A percentile compares a stretch with the other conserved stretches of the same genome.
Conservation (phyloP, 2,888 invertebrate genomes). For the Nemoura dubitans region DNA sequence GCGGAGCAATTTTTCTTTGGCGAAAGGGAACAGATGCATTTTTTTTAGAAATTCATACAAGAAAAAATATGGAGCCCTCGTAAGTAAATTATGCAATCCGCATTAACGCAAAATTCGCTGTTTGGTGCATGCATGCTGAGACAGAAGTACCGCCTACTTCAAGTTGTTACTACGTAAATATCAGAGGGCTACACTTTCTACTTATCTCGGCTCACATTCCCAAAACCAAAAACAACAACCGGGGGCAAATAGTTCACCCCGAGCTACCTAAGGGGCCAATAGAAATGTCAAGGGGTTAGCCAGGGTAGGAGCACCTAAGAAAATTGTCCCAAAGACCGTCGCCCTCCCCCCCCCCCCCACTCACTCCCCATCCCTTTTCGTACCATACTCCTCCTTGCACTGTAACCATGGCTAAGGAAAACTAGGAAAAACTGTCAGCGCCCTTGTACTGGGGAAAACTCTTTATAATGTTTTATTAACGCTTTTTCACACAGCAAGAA, state of each 20-base stretch:
- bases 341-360: not conserved
- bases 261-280: not conserved
- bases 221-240: not conserved
- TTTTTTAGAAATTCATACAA: no score
- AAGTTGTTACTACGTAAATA: not conserved
- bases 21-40: no score
- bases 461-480: not conserved
- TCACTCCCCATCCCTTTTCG: no score
- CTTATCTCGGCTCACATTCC: not conserved
- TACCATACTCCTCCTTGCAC: no score
- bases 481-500: not conserved
- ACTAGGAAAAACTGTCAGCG: not conserved
- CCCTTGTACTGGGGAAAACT: not conserved
- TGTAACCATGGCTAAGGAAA: not conserved
- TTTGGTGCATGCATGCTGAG: no score
- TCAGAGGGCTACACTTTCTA: not conserved
- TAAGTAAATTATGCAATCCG: no score
- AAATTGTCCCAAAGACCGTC: not conserved
- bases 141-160: no score
- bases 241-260: not conserved
- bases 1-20: no score
- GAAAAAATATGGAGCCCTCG: no score
- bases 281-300: constrained; percentile 3
- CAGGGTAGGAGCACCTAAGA: constrained; percentile 12
- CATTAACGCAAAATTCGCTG: no score